These are phyloP conservation scores for Formicarius rufipectus DNA, from an alignment of 2,113 vertebrate genomes.

Conservation along the genomic window DNA sequence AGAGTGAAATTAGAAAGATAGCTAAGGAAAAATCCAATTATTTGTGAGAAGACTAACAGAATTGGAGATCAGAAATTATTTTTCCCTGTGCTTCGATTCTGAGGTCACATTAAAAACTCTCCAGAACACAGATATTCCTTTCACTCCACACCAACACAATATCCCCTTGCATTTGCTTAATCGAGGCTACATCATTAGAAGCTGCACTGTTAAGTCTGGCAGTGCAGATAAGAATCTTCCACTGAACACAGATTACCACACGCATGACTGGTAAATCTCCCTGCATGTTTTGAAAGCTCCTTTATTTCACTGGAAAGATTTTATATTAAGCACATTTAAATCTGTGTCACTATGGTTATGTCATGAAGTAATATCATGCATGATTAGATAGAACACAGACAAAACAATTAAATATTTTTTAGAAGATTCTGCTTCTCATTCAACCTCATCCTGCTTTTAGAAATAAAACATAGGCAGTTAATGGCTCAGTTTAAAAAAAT, in stretches of 20 bases:
- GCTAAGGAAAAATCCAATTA: constrained; percentile 28
- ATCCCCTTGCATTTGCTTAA: constrained; percentile 12
- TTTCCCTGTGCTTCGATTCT: neutral
- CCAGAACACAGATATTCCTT: neutral
- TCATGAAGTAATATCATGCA: constrained; percentile 46
- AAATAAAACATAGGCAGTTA: neutral
- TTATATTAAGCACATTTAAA: constrained; percentile 38
- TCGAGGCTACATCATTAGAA: neutral
- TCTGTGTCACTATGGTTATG: constrained; percentile 63
- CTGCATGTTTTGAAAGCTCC: constrained; percentile 26
- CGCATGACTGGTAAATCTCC: constrained; percentile 40
- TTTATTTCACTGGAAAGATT: constrained; percentile 40
- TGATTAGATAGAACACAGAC: constrained; percentile 24
- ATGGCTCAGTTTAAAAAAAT: constrained; percentile 2
- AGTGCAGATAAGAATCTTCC: constrained; percentile 38
- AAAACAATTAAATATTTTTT: constrained; percentile 43
- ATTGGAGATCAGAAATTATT: constrained; percentile 44
- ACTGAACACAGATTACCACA: constrained; percentile 45
- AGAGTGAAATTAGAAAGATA: constrained; percentile 35
- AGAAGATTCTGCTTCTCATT: constrained; percentile 4
- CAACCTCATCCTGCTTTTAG: neutral
- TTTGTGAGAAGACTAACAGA: constrained; percentile 14
- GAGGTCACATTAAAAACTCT: constrained; percentile 27
- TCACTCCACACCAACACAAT: neutral
- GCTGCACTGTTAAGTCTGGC: constrained; percentile 32